Conservation (phyloP, 2,797 vertebrate genomes). For the Coregonus sp. region DNA sequence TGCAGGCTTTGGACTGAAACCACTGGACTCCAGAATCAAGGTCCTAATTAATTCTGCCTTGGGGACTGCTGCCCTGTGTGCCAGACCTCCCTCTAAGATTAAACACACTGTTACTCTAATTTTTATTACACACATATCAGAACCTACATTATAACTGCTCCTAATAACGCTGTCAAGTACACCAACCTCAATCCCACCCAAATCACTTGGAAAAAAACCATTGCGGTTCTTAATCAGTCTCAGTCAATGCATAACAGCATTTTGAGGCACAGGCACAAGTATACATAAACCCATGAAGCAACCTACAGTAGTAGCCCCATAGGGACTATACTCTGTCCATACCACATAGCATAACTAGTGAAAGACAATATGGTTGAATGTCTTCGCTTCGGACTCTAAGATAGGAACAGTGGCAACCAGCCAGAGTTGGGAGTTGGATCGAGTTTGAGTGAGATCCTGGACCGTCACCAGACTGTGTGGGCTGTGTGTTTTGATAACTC, state of each 20-base stretch:
- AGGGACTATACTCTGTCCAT: neutral
- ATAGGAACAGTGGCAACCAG: constrained; percentile 7
- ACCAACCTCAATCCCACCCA: constrained; percentile 8
- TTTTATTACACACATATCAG: constrained; percentile 8
- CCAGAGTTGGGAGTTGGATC: constrained; percentile 21
- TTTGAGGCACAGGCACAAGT: too few species aligned
- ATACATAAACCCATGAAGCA: neutral
- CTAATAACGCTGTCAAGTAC: constrained; percentile 20
- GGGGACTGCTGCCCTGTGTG: neutral
- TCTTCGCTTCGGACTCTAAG: neutral
- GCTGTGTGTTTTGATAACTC: constrained; percentile 26
- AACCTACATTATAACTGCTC: constrained; percentile 4
- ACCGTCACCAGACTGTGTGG: constrained; percentile 10
- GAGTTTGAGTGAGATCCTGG: constrained; percentile 14
- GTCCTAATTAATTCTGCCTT: neutral
- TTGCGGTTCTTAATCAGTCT: neutral
- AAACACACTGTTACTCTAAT: neutral
- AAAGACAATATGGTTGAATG: constrained; percentile 5
- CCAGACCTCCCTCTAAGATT: constrained; percentile 16
- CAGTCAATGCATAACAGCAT: neutral
- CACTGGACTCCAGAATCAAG: neutral
- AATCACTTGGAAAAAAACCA: constrained; percentile 4
- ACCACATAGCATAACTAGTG: neutral
- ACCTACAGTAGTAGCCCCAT: neutral
- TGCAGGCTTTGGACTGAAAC: neutral